These are phyloP conservation scores for Diaperis boleti DNA, from an alignment of 2,888 invertebrate genomes.

Conservation along the genomic window DNA sequence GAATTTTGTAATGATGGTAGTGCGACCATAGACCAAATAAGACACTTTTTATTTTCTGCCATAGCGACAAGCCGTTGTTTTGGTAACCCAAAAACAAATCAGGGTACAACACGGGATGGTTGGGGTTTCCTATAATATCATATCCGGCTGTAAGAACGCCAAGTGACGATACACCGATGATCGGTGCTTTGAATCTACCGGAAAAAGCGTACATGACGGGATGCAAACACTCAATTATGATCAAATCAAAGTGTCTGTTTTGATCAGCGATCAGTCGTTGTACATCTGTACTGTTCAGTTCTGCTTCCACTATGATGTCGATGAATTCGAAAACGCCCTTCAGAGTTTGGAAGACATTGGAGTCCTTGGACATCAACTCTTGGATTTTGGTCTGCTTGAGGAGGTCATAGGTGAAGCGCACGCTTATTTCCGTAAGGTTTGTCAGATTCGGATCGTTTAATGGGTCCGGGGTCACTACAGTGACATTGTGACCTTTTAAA, in stretches of 20 bases:
- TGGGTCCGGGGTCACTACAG: too few species aligned
- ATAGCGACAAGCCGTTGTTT: not conserved
- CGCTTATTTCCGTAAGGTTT: too few species aligned
- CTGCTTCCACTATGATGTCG: conserved; percentile 36
- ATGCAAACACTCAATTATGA: conserved; percentile 37
- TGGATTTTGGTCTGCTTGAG: too few species aligned
- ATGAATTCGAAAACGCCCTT: too few species aligned
- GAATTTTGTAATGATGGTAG: conserved; percentile 37
- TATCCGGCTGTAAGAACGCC: conserved; percentile 18
- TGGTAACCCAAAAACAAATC: conserved; percentile 23
- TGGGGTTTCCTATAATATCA: conserved; percentile 39
- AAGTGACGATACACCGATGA: conserved; percentile 38
- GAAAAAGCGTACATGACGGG: conserved; percentile 35
- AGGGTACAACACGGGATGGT: conserved; percentile 40
- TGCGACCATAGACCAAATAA: not conserved
- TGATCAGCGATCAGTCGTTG: conserved; percentile 19
- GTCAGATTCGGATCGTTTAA: too few species aligned
- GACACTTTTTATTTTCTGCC: not conserved
- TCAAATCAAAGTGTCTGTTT: conserved; percentile 35
- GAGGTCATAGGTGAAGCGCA: too few species aligned
- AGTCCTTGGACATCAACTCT: too few species aligned
- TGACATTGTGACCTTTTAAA: too few species aligned
- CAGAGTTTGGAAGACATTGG: too few species aligned
- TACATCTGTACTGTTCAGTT: conserved; percentile 37
- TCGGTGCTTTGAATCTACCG: conserved; percentile 32